Evolutionary conservation across 2,888 invertebrate species (phyloP), one percentile per base, ranked within the genome.

Genomic region (Bombyx huttoni): DNA sequence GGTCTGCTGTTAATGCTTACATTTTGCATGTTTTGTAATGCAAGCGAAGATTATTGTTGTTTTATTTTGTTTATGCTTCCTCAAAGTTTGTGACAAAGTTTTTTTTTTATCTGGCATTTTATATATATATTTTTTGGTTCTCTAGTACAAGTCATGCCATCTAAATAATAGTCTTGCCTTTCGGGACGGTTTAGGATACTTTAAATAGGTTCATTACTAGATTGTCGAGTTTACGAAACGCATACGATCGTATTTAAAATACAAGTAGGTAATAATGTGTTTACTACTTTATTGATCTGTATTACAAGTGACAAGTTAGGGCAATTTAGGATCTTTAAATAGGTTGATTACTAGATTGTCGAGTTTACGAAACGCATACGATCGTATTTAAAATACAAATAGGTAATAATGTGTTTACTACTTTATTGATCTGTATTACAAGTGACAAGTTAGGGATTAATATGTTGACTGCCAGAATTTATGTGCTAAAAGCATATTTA

Each of bases 11-110:
- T 70, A 74, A 67, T 59, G 81, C 82, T 85, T 85, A 53, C 72
- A 65, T 84, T 80, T 82, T 85, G 86, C 86, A 86, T 87, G 87
- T 77, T 79, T 78, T 82, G 78, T 82, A 81, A 78, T 80, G 63
- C 72, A 67, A 65, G 71, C 61, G 77, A 65, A 65, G 78, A 82
- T 81, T 81, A 71, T n/a, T n/a, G n/a, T 74, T 61, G 62, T 78
- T 83, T 78, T 81, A 82, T 84, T 87, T 81, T 87, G 86, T 87
- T 85, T 87, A 81, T 82, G 68, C 81, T 82, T 73, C 71, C 70
- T 70, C 71, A 67, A 24, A 61, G 68, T 77, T 81, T 79, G 81
- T 76, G 69, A 65, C 73, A 69, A 63, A 67, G 67, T 68, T 78
- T 77, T 78, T 77, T 79, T 70, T 81, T 75, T 75, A 70, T 72